These are phyloP conservation scores for Babyrousa celebensis DNA, from an alignment of 2,797 vertebrate genomes.

Conservation along the genomic window DNA sequence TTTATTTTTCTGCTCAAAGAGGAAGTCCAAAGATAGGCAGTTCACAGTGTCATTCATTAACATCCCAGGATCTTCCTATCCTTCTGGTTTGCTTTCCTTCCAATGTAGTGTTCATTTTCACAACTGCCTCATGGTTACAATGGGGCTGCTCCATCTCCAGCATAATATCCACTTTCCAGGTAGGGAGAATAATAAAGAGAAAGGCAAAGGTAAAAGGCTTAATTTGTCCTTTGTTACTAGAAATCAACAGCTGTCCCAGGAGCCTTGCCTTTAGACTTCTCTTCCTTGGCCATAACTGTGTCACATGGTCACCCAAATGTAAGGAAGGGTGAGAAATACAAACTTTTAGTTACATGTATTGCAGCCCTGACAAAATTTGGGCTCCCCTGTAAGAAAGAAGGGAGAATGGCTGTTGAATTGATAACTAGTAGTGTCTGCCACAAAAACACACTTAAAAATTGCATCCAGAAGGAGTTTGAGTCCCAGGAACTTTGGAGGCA, in stretches of 20 bases:
- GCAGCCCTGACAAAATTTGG: background rate
- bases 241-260: background rate
- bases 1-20: conserved; percentile 1
- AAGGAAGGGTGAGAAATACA: background rate
- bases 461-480: background rate
- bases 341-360: background rate
- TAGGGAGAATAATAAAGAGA: background rate
- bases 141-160: background rate
- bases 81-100: background rate
- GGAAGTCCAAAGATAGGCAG: background rate
- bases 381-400: background rate
- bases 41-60: background rate
- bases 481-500: background rate
- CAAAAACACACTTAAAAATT: background rate
- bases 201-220: background rate
- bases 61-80: background rate
- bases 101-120: background rate
- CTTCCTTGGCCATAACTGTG: background rate
- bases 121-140: background rate
- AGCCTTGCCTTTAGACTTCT: background rate
- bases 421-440: background rate
- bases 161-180: background rate
- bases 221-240: background rate
- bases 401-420: background rate
- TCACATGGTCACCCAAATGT: background rate